Evolutionary conservation across 2,888 invertebrate species (phyloP), one percentile per base, ranked within the genome.

Genomic region (Coenonympha arcania): DNA sequence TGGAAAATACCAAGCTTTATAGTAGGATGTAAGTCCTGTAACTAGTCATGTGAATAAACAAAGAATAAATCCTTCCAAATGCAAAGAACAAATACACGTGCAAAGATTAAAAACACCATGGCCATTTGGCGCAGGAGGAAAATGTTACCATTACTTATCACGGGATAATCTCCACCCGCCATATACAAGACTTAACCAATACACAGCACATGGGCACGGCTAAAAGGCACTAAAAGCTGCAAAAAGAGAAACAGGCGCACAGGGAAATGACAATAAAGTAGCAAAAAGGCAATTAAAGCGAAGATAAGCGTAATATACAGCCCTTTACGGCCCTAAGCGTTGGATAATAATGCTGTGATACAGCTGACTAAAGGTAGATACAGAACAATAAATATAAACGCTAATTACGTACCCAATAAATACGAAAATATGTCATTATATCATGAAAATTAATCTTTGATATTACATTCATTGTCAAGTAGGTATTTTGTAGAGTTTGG

Each of bases 231-330:
- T 54, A 48, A 42, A 45, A 40, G 39, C 39, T 33, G 41, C 28
- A 50, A 40, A 47, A 50, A 47, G 47, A 26, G 54, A 51, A 44
- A 54, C 50, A 45, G 39, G 54, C 54, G 44, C 43, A 52, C 56
- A 42, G 48, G 45, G 51, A 51, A 59, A 57, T 47, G 52, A 51
- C 58, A 61, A 60, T 55, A 55, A 56, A 50, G 63, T 58, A 48
- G 58, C 62, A 61, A 65, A 51, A 52, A 31, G 44, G 51, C 58
- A 65, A 57, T 55, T 57, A 53, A 54, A 57, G 39, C 49, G 42
- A 45, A 50, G 55, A 58, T 57, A 58, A 56, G 44, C 54, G 31
- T 54, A 41, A 54, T 45, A 54, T 51, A 54, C 48, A 51, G 44
- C 41, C 44, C 44, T 54, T 54, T 54, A 54, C 48, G 26, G 47